Percentiles rank a stretch among this genome's conserved stretches.
phyloP scores from a whole-genome alignment of 2,797 vertebrate genomes.

The Xenopus petersii region DNA sequence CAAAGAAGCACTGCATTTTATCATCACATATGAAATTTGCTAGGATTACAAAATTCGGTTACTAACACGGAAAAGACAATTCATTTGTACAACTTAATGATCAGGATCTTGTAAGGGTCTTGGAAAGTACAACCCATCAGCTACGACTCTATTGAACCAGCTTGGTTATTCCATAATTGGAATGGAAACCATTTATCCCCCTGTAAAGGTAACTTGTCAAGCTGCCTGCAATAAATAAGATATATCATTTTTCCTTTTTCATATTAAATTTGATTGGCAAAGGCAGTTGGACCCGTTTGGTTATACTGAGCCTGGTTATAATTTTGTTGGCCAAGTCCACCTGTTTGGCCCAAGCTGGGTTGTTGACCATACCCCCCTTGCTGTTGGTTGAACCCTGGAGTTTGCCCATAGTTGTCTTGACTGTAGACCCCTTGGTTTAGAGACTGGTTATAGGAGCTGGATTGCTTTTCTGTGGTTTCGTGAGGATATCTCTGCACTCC shows the following conservation, averaged over 20 bases:
- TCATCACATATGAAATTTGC: constrained; percentile 71
- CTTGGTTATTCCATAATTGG: not conserved
- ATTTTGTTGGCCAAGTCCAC: constrained; percentile 68
- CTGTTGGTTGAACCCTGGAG: constrained; percentile 75
- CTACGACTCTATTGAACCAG: not conserved
- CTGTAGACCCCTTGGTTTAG: constrained; percentile 75
- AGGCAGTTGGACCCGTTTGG: constrained; percentile 80
- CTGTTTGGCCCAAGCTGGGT: constrained; percentile 80
- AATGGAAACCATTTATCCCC: not conserved
- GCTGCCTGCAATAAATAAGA: constrained; percentile 43
- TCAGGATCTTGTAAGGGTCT: constrained; percentile 13
- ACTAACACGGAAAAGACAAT: constrained; percentile 64
- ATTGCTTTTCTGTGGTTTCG: constrained; percentile 79
- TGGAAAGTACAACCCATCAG: not conserved
- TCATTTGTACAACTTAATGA: constrained; percentile 20
- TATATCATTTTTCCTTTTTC: constrained; percentile 13
- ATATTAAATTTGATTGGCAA: constrained; percentile 83
- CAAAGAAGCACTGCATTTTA: constrained; percentile 61
- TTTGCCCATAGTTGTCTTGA: constrained; percentile 78
- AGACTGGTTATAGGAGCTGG: constrained; percentile 57
- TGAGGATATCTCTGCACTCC: constrained; percentile 70
- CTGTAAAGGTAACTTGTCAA: constrained; percentile 27
- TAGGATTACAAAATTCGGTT: constrained; percentile 68
- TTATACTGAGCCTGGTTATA: constrained; percentile 56
- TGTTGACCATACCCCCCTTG: constrained; percentile 66